Evolutionary conservation across 2,113 vertebrate genomes (phyloP), one percentile per base, ranked within the genome.

Genomic region (Larimichthys crocea): DNA sequence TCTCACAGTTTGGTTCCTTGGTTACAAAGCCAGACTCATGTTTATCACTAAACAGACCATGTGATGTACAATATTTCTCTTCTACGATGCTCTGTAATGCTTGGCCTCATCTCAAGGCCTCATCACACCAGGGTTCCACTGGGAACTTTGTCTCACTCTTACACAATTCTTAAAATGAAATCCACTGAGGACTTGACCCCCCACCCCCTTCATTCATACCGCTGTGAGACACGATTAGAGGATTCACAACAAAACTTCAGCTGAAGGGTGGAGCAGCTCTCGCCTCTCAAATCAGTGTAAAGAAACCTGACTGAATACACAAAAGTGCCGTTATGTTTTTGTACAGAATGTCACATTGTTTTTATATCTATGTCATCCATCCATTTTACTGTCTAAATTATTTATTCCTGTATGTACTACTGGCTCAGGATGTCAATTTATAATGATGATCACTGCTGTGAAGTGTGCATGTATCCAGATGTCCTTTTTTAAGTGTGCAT

Each of bases 401-500:
- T 76, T 60, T 48, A 70, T 62, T 55, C 50, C 5, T 63, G 55
- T 22, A 31, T n/a, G 42, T 52, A n/a, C 59, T 65, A 69, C 73
- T 77, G 79, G 56, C 59, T 64, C 35, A n/a, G 48, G 35, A 69
- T 35, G 60, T 72, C 49, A 74, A 2, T 74, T 74, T 17, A 29
- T 79, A 73, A 78, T n/a, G 59, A 56, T 50, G 53, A 60, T 53
- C 31, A 57, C 79, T 76, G 78, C 67, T 72, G 67, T 66, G 57
- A 22, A 53, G 68, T 29, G 15, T 81, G 77, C 22, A 57, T 40
- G 42, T 46, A 57, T 77, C 70, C 65, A 85, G 76, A 80, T 84
- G 86, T 60, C 35, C 17, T 20, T 7, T 19, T 10, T 44, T 40
- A 2, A 35, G 19, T 53, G 46, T 31, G 1, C 50, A 19, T 52